Percentiles rank a stretch among this genome's conserved stretches.
Evolutionary conservation across 2,113 vertebrate genomes (phyloP).

Genomic region (crab-eating macaque (Macaca fascicularis)): DNA sequence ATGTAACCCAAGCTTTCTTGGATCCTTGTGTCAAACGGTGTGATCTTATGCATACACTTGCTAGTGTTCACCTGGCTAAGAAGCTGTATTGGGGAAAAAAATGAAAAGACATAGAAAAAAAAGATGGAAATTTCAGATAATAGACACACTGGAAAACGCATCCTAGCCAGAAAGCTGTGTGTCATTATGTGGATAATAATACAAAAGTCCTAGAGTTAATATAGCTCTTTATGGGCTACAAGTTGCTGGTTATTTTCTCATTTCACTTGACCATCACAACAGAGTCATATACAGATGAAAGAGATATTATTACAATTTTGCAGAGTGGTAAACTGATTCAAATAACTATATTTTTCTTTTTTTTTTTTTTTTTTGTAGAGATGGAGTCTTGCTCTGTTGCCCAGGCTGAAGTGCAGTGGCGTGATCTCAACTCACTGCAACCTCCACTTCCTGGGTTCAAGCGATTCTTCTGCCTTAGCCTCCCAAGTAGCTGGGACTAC

Average conservation of each 20-base stretch:
- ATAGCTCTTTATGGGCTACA: neutral
- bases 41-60: neutral
- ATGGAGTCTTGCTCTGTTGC: no score
- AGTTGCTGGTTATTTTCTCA: neutral
- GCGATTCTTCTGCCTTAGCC: no score
- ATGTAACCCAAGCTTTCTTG: slow-evolving; percentile 38
- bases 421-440: no score
- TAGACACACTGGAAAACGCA: neutral
- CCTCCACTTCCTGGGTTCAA: no score
- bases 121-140: neutral
- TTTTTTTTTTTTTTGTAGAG: neutral
- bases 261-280: neutral
- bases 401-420: no score
- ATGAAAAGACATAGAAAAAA: neutral
- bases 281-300: neutral
- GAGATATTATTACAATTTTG: neutral
- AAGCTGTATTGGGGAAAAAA: neutral
- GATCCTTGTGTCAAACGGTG: neutral
- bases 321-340: neutral
- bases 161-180: neutral
- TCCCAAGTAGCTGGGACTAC: no score
- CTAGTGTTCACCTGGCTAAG: neutral
- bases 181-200: neutral
- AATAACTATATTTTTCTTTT: neutral
- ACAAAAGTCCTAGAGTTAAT: neutral